phyloP scores from a whole-genome alignment of 2,888 invertebrate species.

The Drosophila longiperda region DNA sequence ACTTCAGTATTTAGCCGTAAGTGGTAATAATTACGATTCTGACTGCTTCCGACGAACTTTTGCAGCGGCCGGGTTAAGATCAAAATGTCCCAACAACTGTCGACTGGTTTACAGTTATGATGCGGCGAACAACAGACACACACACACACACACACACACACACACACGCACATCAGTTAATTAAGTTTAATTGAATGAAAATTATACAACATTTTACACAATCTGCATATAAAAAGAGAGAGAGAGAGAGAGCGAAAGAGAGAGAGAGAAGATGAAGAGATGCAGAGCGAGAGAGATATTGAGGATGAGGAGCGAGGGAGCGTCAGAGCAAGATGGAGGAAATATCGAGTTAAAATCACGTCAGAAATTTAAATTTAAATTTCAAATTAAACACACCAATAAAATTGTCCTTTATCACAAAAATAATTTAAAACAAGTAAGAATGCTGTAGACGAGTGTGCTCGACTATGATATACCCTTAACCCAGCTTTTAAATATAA shows the following conservation, averaged over 20 bases:
- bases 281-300: not conserved
- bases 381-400: not conserved
- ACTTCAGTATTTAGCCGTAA: slow-evolving; percentile 77
- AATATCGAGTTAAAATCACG: not conserved
- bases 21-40: slow-evolving; percentile 77
- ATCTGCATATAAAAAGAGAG: not conserved
- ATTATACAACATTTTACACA: slow-evolving; percentile 64
- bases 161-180: slow-evolving; percentile 59
- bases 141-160: slow-evolving; percentile 29
- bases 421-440: not conserved
- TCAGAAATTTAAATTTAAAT: too few species aligned
- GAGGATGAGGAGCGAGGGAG: not conserved
- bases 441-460: too few species aligned
- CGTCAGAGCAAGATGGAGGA: not conserved
- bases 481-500: too few species aligned
- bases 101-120: slow-evolving; percentile 52
- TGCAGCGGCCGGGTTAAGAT: slow-evolving; percentile 23
- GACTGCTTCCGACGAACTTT: slow-evolving; percentile 24
- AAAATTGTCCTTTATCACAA: not conserved
- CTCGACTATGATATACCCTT: too few species aligned
- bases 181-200: slow-evolving; percentile 80
- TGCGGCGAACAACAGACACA: slow-evolving; percentile 18
- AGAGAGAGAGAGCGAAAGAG: not conserved
- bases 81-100: slow-evolving; percentile 7
- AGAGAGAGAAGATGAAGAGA: too few species aligned